Base-by-base conservation (phyloP, 2,888 invertebrate genomes). In the Rhaphigaster nebulosa region DNA sequence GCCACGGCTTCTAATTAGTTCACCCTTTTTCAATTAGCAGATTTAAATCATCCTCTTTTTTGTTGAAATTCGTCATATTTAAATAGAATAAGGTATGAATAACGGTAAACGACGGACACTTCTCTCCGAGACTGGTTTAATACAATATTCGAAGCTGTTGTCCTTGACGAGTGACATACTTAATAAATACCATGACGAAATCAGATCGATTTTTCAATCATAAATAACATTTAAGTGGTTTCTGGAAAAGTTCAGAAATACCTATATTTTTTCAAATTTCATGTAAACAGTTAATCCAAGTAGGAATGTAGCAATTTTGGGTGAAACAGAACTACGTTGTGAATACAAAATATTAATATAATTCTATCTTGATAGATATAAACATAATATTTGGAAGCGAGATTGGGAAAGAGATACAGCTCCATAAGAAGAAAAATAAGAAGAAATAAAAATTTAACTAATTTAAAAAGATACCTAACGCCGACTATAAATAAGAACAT, bases 101-200 rank as follows among this genome's bases (percentile, higher is more conserved):
- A 65, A 29, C 65, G 65, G 65, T 65, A 65, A 65, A 65, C 65
- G 29, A 65, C 65, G 65, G 23, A 38, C 29, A 29, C 70, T 38
- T 23, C 20, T 29, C 70, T 4, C 1, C 70, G 38, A 38, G 70
- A 38, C 70, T 76, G 70, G 70, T 76, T 76, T 76, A 8, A 76
- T 20, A 38, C 38, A 76, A 76, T 76, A 38, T 38, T 38, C 6
- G 34, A 76, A 76, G 70, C 38, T 26, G 70, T 38, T 76, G 38
- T 76, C 70, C 70, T 76, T 76, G 70, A 76, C 70, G 4, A 13
- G 70, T 76, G 70, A 38, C 70, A 76, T 76, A 76, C 70, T 76
- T 76, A 76, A 76, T 65, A 65, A 65, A 65, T 76, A 23, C 38
- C 70, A 76, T 76, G 38, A 76, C 70, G 70, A 76, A 76, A 76